phyloP scores from a whole-genome alignment of 2,888 invertebrate genomes.

The Neria commutata region DNA sequence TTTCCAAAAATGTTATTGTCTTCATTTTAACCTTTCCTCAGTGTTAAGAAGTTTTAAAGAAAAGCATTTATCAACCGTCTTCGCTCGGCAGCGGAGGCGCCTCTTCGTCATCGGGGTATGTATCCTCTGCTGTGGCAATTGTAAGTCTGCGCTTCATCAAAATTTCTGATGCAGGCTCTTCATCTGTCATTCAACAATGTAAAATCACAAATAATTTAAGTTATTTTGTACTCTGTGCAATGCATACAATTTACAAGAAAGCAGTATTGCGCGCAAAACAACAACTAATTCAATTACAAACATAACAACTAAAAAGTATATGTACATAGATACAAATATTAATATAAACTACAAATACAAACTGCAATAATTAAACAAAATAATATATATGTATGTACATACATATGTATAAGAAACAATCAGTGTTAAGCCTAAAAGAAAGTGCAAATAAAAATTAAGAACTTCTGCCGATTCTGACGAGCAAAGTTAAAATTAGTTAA shows the following conservation, averaged over 20 bases:
- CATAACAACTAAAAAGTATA: slow-evolving; percentile 35
- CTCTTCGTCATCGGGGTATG: slow-evolving; percentile 47
- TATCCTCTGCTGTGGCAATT: slow-evolving; percentile 53
- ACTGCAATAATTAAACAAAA: slow-evolving; percentile 7
- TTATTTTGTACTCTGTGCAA: neutral
- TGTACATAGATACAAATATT: slow-evolving; percentile 19
- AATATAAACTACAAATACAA: slow-evolving; percentile 12
- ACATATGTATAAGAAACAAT: neutral
- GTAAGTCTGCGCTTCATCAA: slow-evolving; percentile 57
- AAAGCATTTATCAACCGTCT: slow-evolving; percentile 49
- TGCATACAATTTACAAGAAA: slow-evolving; percentile 12
- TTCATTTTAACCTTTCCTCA: slow-evolving; percentile 5
- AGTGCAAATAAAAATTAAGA: slow-evolving; percentile 35
- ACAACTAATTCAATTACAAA: slow-evolving; percentile 36
- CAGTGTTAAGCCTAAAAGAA: slow-evolving; percentile 32
- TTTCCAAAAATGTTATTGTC: no score
- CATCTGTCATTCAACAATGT: slow-evolving; percentile 25
- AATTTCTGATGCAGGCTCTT: slow-evolving; percentile 38
- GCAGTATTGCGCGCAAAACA: slow-evolving; percentile 38
- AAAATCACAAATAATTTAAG: neutral
- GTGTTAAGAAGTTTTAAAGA: no score
- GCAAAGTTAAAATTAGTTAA: slow-evolving; percentile 10
- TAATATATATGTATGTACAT: neutral
- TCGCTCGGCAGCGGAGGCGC: slow-evolving; percentile 47
- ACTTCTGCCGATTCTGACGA: slow-evolving; percentile 19